Evolutionary conservation across 2,113 vertebrate genomes (phyloP), one percentile per base, ranked within the genome.

Genomic region (Prionailurus viverrinus): DNA sequence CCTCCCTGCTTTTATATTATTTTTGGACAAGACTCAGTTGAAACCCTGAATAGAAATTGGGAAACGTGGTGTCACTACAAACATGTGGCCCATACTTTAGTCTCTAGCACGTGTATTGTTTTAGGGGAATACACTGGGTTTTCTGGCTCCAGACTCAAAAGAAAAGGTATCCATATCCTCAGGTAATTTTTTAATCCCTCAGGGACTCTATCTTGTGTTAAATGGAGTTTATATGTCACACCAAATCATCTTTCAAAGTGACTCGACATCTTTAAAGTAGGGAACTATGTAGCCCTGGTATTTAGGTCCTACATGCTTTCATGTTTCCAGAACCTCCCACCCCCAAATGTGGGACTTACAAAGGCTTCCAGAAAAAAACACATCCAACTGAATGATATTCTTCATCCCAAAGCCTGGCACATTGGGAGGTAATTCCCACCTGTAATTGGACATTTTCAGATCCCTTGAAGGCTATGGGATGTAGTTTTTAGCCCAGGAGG

Each of bases 181-280:
- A 71, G 58, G 88, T 58, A 90, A 76, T 31, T 10, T 3, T 89
- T 93, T 86, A 45, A n/a, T 95, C 27, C 55, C 53, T 96, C n/a
- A 51, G 18, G 36, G 85, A 45, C 36, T 93, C 76, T 82, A 7
- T 39, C 39, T 86, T 88, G 29, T 74, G 36, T 74, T 63, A 91
- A 89, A 86, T 86, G 31, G n/a, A 95, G 91, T 94, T 61, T 7
- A 6, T 85, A 74, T 93, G 81, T 95, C 41, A 92, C 36, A 94
- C 31, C 68, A 74, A 92, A 92, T 65, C 63, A 85, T 90, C 79
- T 94, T 95, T 94, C 91, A 85, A 23, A 74, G 51, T 61, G 61
- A 89, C 78, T 91, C 0, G 7, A 4, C 95, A 5, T 78, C 29
- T 94, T 95, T 80, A 81, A 94, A 95, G 63, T n/a, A 29, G 74